These are phyloP conservation scores for Seriola aureovittata DNA, from an alignment of 2,113 vertebrate species.

Conservation along the genomic window DNA sequence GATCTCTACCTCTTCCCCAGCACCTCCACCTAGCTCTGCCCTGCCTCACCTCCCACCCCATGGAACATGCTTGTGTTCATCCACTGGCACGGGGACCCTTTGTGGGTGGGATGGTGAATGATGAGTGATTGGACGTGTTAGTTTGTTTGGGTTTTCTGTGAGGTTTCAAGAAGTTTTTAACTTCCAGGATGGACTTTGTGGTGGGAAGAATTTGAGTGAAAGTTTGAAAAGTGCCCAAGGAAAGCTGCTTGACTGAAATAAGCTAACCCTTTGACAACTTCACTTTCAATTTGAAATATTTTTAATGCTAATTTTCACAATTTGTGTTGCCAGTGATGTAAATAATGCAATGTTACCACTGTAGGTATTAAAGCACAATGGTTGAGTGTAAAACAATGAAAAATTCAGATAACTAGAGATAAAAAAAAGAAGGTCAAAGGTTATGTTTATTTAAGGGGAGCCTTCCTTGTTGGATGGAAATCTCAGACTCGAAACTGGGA, in stretches of 20 bases:
- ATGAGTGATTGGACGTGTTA: slow-evolving; percentile 38
- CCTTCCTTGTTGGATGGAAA: slow-evolving; percentile 64
- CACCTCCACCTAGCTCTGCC: slow-evolving; percentile 70
- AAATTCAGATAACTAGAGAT: neutral
- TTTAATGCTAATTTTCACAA: neutral
- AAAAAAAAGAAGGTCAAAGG: slow-evolving; percentile 45
- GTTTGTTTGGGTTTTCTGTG: slow-evolving; percentile 33
- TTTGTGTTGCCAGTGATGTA: neutral
- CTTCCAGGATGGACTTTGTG: slow-evolving; percentile 52
- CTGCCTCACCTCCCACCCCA: slow-evolving; percentile 84
- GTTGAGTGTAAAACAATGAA: neutral
- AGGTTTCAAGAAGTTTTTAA: slow-evolving; percentile 7
- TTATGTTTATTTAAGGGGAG: slow-evolving; percentile 66
- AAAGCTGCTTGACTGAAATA: slow-evolving; percentile 72
- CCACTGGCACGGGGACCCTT: slow-evolving; percentile 70
- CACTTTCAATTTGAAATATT: neutral
- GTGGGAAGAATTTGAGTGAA: slow-evolving; percentile 36
- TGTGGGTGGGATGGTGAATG: slow-evolving; percentile 59
- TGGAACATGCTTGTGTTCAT: slow-evolving; percentile 95
- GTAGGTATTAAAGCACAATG: neutral
- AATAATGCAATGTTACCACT: neutral
- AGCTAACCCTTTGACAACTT: slow-evolving; percentile 61
- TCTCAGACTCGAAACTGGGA: slow-evolving; percentile 47
- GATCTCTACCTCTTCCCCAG: slow-evolving; percentile 63
- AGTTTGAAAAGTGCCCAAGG: slow-evolving; percentile 48